A percentile compares a stretch with the other conserved stretches of the same genome.
These are phyloP conservation scores for Cyprinus carpio DNA, from an alignment of 2,113 vertebrate species.

Conservation along the genomic window DNA sequence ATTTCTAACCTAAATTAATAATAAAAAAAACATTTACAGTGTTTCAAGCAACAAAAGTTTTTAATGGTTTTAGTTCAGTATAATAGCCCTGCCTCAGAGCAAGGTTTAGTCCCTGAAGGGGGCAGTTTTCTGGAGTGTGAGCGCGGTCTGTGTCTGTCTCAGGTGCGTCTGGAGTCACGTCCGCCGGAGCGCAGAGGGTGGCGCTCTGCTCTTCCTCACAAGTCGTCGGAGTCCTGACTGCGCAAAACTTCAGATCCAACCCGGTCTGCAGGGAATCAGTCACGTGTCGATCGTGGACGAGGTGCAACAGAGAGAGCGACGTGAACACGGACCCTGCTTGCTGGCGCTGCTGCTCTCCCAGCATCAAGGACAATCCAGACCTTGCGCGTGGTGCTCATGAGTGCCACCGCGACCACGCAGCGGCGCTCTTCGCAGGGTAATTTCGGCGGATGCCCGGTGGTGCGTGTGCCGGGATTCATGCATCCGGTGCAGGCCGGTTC, in stretches of 20 bases:
- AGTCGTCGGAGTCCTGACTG: constrained; percentile 89
- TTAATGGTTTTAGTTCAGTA: too few species aligned
- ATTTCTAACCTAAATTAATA: too few species aligned
- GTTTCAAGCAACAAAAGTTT: too few species aligned
- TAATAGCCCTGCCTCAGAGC: too few species aligned
- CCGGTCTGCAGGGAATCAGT: constrained; percentile 87
- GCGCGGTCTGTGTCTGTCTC: background rate
- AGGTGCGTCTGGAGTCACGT: constrained; percentile 91
- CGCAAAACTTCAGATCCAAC: constrained; percentile 91
- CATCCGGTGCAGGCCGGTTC: constrained; percentile 89
- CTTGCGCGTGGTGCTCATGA: constrained; percentile 92
- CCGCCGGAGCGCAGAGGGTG: constrained; percentile 82
- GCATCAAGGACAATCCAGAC: constrained; percentile 77
- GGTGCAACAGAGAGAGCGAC: constrained; percentile 94
- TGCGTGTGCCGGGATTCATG: constrained; percentile 94
- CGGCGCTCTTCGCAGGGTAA: constrained; percentile 87
- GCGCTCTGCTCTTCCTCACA: constrained; percentile 95
- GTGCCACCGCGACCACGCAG: constrained; percentile 88
- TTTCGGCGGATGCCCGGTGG: constrained; percentile 85
- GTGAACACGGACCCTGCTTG: constrained; percentile 96
- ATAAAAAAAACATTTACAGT: too few species aligned
- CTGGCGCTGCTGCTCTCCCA: constrained; percentile 85
- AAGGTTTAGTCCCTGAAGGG: too few species aligned
- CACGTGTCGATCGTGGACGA: constrained; percentile 95
- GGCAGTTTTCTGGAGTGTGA: too few species aligned